Conservation (phyloP, 2,888 invertebrate species). For the Altica lythri region DNA sequence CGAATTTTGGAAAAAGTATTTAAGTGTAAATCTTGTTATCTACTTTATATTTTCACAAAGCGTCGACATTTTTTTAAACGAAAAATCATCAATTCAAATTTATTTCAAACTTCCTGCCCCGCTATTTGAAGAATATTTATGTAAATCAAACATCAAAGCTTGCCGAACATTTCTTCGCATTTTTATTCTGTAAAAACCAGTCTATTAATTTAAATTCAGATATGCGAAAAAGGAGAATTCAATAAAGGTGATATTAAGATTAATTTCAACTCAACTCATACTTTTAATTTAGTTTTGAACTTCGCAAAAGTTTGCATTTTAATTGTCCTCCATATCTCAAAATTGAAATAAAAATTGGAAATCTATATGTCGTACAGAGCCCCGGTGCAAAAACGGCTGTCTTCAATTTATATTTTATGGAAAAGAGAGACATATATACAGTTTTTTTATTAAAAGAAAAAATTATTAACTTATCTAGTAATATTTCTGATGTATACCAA, state of each 20-base stretch:
- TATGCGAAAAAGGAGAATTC: constrained; percentile 2
- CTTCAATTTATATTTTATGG: no score
- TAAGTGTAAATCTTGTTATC: constrained; percentile 19
- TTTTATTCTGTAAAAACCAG: constrained; percentile 21
- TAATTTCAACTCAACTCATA: constrained; percentile 25
- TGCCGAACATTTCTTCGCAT: constrained; percentile 17
- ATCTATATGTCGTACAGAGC: constrained; percentile 2
- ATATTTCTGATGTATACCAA: no score
- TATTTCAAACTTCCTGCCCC: constrained; percentile 9
- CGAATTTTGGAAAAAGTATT: constrained; percentile 13
- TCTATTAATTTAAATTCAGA: constrained; percentile 26
- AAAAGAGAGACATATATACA: no score
- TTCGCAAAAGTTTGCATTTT: constrained; percentile 21
- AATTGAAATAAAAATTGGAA: constrained; percentile 4
- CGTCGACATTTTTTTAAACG: constrained; percentile 24
- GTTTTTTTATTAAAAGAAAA: no score
- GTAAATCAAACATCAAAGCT: constrained; percentile 30
- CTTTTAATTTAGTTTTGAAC: constrained; percentile 29
- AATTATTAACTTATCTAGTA: no score
- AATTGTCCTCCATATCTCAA: constrained; percentile 22
- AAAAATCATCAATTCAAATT: constrained; percentile 17
- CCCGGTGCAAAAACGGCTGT: no score
- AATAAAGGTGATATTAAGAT: constrained; percentile 30
- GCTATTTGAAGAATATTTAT: constrained; percentile 25
- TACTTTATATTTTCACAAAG: constrained; percentile 21